Evolutionary conservation across 2,113 vertebrate species (phyloP), one percentile per base, ranked within the genome.

Genomic region (Carassius carassius): DNA sequence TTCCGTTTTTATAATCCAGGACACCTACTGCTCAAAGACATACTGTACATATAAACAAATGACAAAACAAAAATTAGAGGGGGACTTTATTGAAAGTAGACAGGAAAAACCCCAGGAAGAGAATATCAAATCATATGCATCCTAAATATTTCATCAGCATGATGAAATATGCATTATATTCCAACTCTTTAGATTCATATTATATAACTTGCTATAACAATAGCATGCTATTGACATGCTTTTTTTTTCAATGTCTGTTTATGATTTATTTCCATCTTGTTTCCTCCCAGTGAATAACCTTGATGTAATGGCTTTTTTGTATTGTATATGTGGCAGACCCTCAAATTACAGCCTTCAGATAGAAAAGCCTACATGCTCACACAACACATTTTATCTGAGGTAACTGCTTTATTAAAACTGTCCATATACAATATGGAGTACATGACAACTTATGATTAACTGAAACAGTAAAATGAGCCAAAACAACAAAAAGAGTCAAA

Each of bases 141-240:
- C 74, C 90, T 93, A 91, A 93, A 94, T 93, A 93, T 93, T 93
- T 94, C 81, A 93, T 91, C 86, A 90, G 29, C 89, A 89, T 92
- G 88, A 93, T 94, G 86, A 94, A 94, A 93, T 92, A 93, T 93
- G 93, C 88, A 94, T 92, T 90, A 91, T 93, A 90, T 90, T 92
- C 89, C 89, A 91, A 93, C 92, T 92, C 92, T 93, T 93, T 92
- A 87, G 86, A 91, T 92, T 89, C 89, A 92, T 92, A 90, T 93
- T 93, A 89, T 89, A 92, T 92, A 47, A 73, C 70, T 14, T n/a
- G n/a, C n/a, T n/a, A n/a, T n/a, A n/a, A n/a, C n/a, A n/a, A n/a
- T n/a, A n/a, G n/a, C n/a, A n/a, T n/a, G n/a, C n/a, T n/a, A n/a
- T 73, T 44, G 37, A 47, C n/a, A 47, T 47, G 11, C 19, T 72